A percentile compares a stretch with the other conserved stretches of the same genome.
Conservation (phyloP, 2,113 vertebrate species). For the Actenoides hombroni region DNA sequence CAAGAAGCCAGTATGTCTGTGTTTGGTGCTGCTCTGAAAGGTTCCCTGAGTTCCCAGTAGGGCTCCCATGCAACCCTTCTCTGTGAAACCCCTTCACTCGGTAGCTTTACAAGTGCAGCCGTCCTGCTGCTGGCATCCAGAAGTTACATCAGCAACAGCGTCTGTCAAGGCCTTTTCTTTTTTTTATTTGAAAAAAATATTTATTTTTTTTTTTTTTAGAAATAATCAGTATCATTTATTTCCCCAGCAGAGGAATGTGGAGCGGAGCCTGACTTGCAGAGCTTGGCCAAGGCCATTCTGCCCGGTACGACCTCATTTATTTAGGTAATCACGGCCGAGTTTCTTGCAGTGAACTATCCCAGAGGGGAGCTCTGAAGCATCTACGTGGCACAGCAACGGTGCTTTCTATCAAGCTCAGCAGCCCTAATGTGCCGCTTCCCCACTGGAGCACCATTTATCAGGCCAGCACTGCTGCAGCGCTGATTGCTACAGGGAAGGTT, state of each 20-base stretch:
- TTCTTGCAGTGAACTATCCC: conserved; percentile 10
- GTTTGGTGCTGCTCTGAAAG: not conserved
- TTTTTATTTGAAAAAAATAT: not conserved
- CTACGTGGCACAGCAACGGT: not conserved
- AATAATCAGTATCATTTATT: not conserved
- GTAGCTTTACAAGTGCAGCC: not conserved
- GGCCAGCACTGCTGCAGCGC: not conserved
- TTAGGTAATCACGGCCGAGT: conserved; percentile 17
- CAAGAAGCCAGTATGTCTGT: conserved; percentile 22
- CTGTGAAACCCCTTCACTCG: not conserved
- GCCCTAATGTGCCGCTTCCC: not conserved
- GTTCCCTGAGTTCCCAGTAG: not conserved
- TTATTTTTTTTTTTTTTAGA: conserved; percentile 20
- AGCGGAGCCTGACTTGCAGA: not conserved
- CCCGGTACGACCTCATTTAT: not conserved
- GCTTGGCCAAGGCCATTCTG: not conserved
- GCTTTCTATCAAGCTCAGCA: not conserved
- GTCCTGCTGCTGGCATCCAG: not conserved
- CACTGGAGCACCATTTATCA: not conserved
- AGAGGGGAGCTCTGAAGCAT: not conserved
- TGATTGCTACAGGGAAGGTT: conserved; percentile 18
- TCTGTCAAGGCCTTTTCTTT: not conserved
- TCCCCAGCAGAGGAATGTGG: not conserved
- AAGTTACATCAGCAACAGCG: not conserved
- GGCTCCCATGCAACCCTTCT: not conserved